These are phyloP conservation scores for Agrenia bidenticulata DNA, from an alignment of 2,888 invertebrate species.

Conservation along the genomic window DNA sequence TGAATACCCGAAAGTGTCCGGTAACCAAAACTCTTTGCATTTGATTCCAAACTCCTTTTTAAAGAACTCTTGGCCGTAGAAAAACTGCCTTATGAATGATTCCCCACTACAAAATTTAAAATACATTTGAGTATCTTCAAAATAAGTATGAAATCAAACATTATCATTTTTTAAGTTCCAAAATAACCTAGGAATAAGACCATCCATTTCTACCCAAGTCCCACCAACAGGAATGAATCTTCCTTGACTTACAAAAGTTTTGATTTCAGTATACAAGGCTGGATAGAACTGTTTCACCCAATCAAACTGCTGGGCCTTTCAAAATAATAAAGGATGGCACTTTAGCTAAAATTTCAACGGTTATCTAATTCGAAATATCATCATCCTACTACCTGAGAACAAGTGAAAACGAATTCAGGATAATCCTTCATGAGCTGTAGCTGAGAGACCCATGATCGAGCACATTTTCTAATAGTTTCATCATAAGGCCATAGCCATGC, in stretches of 20 bases:
- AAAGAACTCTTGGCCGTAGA: constrained; percentile 60
- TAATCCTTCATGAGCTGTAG: constrained; percentile 59
- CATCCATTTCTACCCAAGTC: constrained; percentile 61
- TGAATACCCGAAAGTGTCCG: constrained; percentile 62
- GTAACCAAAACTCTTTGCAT: constrained; percentile 60
- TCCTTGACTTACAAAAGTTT: constrained; percentile 55
- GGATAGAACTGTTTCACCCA: constrained; percentile 60
- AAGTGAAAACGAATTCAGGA: constrained; percentile 58
- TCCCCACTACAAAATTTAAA: constrained; percentile 56
- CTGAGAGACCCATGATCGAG: constrained; percentile 58
- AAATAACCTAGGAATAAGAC: constrained; percentile 55
- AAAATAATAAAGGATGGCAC: background rate
- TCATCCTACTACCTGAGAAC: constrained; percentile 57
- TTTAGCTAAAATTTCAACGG: background rate
- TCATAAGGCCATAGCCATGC: constrained; percentile 62
- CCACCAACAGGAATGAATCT: constrained; percentile 60
- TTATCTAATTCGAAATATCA: background rate
- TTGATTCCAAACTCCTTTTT: constrained; percentile 57
- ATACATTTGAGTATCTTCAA: background rate
- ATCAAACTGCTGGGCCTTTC: constrained; percentile 59
- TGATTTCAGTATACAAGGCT: constrained; percentile 57
- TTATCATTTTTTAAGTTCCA: background rate
- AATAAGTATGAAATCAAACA: background rate
- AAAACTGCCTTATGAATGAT: constrained; percentile 60
- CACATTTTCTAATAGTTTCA: constrained; percentile 60